Evolutionary conservation across 2,113 vertebrate genomes (phyloP).

Genomic region (Neopipo cinnamomea): DNA sequence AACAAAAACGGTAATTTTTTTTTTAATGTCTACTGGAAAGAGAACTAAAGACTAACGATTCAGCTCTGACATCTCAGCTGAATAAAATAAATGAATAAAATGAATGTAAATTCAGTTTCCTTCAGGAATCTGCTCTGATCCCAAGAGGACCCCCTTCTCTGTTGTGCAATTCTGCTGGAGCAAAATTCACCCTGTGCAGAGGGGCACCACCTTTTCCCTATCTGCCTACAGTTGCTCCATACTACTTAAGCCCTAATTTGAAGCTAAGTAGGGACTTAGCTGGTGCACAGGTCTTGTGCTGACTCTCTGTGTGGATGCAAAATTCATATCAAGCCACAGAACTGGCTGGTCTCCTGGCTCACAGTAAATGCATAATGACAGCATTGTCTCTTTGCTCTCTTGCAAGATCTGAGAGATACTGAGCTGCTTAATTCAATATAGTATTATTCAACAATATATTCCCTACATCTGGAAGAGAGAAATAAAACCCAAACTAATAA

Average conservation of each 20-base stretch:
- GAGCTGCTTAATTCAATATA: not conserved
- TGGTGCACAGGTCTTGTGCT: not conserved
- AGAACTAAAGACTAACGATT: not conserved
- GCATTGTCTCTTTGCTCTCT: not conserved
- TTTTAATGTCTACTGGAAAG: not conserved
- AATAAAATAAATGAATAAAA: no score
- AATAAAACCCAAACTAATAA: not conserved
- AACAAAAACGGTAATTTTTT: not conserved
- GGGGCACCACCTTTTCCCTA: not conserved
- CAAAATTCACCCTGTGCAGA: not conserved
- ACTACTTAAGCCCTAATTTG: not conserved
- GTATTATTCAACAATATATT: not conserved
- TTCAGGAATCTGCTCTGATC: not conserved
- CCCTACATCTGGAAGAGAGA: not conserved
- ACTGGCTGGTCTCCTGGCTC: not conserved
- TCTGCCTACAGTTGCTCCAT: not conserved
- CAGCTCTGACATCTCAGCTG: not conserved
- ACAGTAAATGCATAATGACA: not conserved
- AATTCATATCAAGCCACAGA: not conserved
- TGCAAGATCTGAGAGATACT: not conserved
- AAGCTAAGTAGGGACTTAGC: not conserved
- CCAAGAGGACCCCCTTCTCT: not conserved
- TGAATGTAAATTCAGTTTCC: not conserved
- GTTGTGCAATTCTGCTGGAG: not conserved
- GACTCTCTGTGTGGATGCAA: not conserved